phyloP scores from a whole-genome alignment of 2,797 vertebrate species.

The Anguilla obscura region DNA sequence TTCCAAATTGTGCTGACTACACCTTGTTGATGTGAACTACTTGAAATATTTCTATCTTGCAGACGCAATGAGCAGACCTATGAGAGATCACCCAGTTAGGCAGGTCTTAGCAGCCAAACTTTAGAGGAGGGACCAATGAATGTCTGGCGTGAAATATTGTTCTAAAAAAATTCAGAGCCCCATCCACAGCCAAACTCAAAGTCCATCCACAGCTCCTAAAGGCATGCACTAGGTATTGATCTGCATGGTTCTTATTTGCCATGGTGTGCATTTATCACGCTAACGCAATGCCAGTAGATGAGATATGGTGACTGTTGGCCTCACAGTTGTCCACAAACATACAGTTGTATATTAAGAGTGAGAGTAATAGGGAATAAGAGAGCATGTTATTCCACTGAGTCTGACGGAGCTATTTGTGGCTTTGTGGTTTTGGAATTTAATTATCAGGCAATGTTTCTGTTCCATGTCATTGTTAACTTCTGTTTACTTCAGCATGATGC shows the following conservation, averaged over 20 bases:
- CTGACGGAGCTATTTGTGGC: not conserved
- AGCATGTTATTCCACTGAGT: not conserved
- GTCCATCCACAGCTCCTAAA: not conserved
- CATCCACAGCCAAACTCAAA: slow-evolving; percentile 1
- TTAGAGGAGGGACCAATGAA: slow-evolving; percentile 26
- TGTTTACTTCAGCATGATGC: not conserved
- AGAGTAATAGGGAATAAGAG: not conserved
- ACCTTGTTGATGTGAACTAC: slow-evolving; percentile 10
- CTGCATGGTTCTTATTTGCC: not conserved
- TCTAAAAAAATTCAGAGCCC: slow-evolving; percentile 11
- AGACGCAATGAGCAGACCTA: slow-evolving; percentile 20
- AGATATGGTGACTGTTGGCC: not conserved
- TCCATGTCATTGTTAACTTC: not conserved
- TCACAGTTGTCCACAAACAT: not conserved
- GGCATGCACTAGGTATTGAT: not conserved
- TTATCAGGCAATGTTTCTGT: not conserved
- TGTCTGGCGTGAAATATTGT: slow-evolving; percentile 7
- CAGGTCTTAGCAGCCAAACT: slow-evolving; percentile 14
- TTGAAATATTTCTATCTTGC: slow-evolving; percentile 25
- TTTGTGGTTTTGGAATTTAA: not conserved
- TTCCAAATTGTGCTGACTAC: not conserved
- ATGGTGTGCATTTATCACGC: not conserved
- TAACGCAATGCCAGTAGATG: not conserved
- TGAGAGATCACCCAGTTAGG: slow-evolving; percentile 25
- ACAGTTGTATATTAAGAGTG: not conserved